Evolutionary conservation across 2,888 invertebrate species (phyloP).

Genomic region (Coelinius sp.): DNA sequence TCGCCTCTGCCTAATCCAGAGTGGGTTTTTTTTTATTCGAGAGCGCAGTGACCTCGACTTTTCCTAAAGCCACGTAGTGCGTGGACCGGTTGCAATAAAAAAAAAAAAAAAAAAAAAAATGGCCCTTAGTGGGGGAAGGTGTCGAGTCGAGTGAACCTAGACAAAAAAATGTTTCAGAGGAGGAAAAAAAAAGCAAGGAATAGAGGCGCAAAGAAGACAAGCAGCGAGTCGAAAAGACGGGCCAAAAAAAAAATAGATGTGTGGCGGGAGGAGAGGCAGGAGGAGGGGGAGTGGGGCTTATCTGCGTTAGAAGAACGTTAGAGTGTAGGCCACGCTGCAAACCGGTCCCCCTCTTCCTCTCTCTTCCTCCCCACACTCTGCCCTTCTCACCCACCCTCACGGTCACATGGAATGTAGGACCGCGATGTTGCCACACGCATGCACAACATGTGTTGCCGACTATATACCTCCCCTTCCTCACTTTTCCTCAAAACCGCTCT

Average conservation of each 20-base stretch:
- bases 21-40: conserved; percentile 27
- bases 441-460: conserved; percentile 47
- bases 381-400: conserved; percentile 41
- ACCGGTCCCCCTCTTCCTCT: conserved; percentile 38
- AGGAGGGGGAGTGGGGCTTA: conserved; percentile 44
- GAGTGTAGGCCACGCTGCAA: conserved; percentile 43
- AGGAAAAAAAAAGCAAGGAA: conserved; percentile 21
- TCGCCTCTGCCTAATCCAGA: not conserved
- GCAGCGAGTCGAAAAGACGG: conserved; percentile 31
- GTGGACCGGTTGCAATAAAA: conserved; percentile 49
- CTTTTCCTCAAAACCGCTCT: not conserved
- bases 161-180: conserved; percentile 24
- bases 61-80: conserved; percentile 30
- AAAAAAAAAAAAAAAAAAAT: conserved; percentile 30
- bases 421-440: conserved; percentile 51
- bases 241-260: conserved; percentile 27
- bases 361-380: conserved; percentile 1
- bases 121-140: conserved; percentile 1
- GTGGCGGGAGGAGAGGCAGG: conserved; percentile 40
- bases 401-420: conserved; percentile 50
- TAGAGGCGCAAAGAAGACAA: conserved; percentile 27
- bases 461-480: not conserved
- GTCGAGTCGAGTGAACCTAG: conserved; percentile 14
- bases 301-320: conserved; percentile 46
- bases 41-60: conserved; percentile 24